A percentile compares a stretch with the other conserved stretches of the same genome.
These are phyloP conservation scores for Dasypogon diadema DNA, from an alignment of 2,888 invertebrate genomes.

Conservation along the genomic window DNA sequence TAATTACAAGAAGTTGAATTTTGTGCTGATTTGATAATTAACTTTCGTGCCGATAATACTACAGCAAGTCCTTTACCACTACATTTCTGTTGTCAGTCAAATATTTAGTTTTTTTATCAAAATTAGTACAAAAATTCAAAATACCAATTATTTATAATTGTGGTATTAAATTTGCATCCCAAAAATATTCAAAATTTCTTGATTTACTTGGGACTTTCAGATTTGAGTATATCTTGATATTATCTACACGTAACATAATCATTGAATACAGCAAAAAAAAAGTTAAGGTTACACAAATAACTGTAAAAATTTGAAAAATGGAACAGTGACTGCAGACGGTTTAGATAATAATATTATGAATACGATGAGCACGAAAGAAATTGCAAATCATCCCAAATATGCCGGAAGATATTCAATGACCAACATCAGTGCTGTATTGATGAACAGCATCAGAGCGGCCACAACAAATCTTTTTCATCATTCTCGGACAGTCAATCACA, in stretches of 20 bases:
- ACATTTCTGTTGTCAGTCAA: too few species aligned
- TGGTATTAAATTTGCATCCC: neutral
- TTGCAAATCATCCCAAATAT: slow-evolving; percentile 4
- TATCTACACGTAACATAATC: slow-evolving; percentile 18
- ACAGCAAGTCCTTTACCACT: too few species aligned
- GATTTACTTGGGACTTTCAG: neutral
- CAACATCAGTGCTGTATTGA: neutral
- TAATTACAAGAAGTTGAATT: neutral
- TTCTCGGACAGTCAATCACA: neutral
- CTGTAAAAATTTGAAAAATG: slow-evolving; percentile 4
- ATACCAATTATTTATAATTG: too few species aligned
- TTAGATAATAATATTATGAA: slow-evolving; percentile 3
- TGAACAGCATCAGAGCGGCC: slow-evolving; percentile 15
- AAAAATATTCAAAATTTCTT: neutral
- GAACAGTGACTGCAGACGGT: neutral
- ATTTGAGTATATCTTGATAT: neutral
- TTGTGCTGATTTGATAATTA: too few species aligned
- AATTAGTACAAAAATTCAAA: too few species aligned
- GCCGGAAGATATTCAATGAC: slow-evolving; percentile 23
- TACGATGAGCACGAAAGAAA: neutral
- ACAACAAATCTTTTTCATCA: slow-evolving; percentile 12
- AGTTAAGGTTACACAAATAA: neutral
- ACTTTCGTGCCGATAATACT: too few species aligned
- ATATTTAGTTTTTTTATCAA: too few species aligned
- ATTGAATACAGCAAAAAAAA: neutral